A percentile compares a stretch with the other conserved stretches of the same genome.
phyloP scores from a whole-genome alignment of 2,113 vertebrate genomes.

The Myxocyprinus asiaticus region DNA sequence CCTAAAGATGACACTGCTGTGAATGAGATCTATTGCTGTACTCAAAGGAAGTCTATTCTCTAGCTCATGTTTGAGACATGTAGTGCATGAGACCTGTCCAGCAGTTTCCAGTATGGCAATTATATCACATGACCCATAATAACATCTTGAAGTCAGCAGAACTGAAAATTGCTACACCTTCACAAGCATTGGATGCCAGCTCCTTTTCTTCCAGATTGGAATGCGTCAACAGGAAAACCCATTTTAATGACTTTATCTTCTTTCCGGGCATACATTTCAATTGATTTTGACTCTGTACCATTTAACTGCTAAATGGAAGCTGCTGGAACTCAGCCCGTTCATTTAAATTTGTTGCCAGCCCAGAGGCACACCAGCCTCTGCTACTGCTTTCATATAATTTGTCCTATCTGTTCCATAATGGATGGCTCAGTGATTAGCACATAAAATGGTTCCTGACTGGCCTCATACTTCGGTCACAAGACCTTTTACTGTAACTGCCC shows the following conservation, averaged over 20 bases:
- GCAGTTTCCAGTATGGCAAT: background rate
- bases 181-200: background rate
- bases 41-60: too few relatives aligned
- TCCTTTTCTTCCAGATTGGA: background rate
- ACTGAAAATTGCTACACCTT: background rate
- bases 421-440: slow-evolving; percentile 29
- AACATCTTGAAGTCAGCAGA: background rate
- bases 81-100: too few relatives aligned
- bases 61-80: too few relatives aligned
- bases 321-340: slow-evolving; percentile 19
- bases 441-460: slow-evolving; percentile 18
- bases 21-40: too few relatives aligned
- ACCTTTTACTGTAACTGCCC: slow-evolving; percentile 35
- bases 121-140: background rate
- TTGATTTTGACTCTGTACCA: background rate
- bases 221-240: background rate
- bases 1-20: too few relatives aligned
- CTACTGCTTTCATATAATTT: slow-evolving; percentile 24
- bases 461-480: background rate
- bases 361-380: slow-evolving; percentile 8
- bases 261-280: background rate
- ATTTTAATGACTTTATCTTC: slow-evolving; percentile 13
- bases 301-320: slow-evolving; percentile 35
- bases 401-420: slow-evolving; percentile 21
- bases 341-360: slow-evolving; percentile 29